These are phyloP conservation scores for Machimus rusticus DNA, from an alignment of 2,888 invertebrate genomes.

Conservation along the genomic window DNA sequence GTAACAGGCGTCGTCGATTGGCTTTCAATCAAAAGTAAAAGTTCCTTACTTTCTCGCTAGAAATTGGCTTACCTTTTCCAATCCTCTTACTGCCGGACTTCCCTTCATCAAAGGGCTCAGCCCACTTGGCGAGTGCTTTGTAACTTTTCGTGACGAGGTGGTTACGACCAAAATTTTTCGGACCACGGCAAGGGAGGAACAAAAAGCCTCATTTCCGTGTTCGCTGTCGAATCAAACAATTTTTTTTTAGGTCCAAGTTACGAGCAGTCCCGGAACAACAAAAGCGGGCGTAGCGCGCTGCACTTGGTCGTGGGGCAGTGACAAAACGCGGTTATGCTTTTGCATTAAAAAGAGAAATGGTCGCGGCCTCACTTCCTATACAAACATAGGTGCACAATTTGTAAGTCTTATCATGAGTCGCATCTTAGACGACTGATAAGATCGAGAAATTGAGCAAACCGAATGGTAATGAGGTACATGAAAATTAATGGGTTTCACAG, in stretches of 20 bases:
- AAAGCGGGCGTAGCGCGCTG: background rate
- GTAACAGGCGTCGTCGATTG: background rate
- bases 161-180: background rate
- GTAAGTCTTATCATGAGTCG: background rate
- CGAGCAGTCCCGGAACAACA: background rate
- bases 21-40: constrained; percentile 12
- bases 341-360: background rate
- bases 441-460: background rate
- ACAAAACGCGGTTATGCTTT: background rate
- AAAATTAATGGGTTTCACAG: background rate
- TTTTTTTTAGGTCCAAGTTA: background rate
- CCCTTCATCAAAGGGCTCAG: background rate
- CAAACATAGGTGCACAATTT: background rate
- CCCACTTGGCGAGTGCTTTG: background rate
- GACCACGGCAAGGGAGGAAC: background rate
- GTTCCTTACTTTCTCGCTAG: background rate
- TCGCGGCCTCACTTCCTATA: background rate
- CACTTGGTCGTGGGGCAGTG: background rate
- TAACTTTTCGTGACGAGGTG: background rate
- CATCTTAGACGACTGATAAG: background rate
- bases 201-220: constrained; percentile 1
- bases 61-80: background rate
- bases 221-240: background rate
- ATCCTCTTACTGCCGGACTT: background rate
- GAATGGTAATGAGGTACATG: background rate